Percentiles rank a stretch among this genome's conserved stretches.
phyloP scores from a whole-genome alignment of 2,797 vertebrate species.

The Gobio occitaniae region DNA sequence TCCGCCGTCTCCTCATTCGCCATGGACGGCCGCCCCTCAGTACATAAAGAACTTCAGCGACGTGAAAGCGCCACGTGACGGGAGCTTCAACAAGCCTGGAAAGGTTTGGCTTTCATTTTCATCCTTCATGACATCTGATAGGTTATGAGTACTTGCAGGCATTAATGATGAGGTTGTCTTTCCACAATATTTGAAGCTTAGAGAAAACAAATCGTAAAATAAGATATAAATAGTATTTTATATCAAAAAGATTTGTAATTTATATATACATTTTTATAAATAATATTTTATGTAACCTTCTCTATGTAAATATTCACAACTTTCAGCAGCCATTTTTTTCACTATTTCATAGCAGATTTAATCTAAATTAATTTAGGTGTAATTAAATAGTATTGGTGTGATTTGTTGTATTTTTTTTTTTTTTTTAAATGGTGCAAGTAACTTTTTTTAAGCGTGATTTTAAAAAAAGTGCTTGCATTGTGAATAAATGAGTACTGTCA shows the following conservation, averaged over 20 bases:
- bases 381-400: not conserved
- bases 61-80: constrained; percentile 78
- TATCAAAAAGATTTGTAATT: not conserved
- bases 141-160: not conserved
- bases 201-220: not conserved
- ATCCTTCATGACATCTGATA: not conserved
- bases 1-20: constrained; percentile 80
- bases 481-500: not conserved
- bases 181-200: not conserved
- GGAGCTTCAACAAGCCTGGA: constrained; percentile 80
- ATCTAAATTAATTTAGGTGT: not conserved
- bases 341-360: not conserved
- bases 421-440: not conserved
- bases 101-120: constrained; percentile 66
- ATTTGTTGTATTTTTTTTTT: not conserved
- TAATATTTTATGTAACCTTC: not conserved
- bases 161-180: not conserved
- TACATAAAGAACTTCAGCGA: constrained; percentile 73
- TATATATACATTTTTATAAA: not conserved
- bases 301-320: not conserved
- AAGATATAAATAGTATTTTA: not conserved
- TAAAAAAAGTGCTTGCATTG: no score
- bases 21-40: constrained; percentile 80
- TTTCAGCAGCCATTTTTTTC: not conserved
- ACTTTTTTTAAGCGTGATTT: no score